Percentiles rank a stretch among this genome's conserved stretches.
Evolutionary conservation across 2,888 invertebrate species (phyloP).

Genomic region (Xanthorhoe spadicearia): DNA sequence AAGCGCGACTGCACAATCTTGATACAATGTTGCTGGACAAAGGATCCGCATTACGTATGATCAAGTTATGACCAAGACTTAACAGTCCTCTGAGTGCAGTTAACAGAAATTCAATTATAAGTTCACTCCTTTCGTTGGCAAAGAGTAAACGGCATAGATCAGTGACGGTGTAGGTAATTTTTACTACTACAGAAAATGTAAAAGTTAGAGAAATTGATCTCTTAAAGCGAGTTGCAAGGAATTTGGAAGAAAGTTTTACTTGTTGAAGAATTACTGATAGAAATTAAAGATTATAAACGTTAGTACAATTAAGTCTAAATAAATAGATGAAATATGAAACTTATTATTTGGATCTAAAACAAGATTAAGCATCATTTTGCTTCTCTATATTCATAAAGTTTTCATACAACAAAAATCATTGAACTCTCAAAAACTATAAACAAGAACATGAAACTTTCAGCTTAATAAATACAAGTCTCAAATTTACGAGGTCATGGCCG

Average conservation of each 20-base stretch:
- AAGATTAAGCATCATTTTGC: too few relatives aligned
- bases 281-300: too few relatives aligned
- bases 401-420: background rate
- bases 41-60: slow-evolving; percentile 60
- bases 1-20: slow-evolving; percentile 48
- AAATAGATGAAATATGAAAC: too few relatives aligned
- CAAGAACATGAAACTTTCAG: background rate
- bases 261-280: too few relatives aligned
- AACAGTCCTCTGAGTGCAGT: slow-evolving; percentile 76
- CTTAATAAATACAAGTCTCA: background rate
- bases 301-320: too few relatives aligned
- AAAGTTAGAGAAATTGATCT: too few relatives aligned
- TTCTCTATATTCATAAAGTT: background rate
- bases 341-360: too few relatives aligned
- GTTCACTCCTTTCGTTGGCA: slow-evolving; percentile 68
- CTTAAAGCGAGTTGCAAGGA: too few relatives aligned
- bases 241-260: too few relatives aligned
- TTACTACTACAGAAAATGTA: background rate
- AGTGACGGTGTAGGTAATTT: slow-evolving; percentile 7
- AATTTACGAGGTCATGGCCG: slow-evolving; percentile 7
- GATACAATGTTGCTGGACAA: slow-evolving; percentile 72
- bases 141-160: slow-evolving; percentile 50
- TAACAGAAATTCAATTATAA: slow-evolving; percentile 84
- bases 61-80: slow-evolving; percentile 73
- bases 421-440: background rate